Evolutionary conservation across 2,113 vertebrate species (phyloP), one percentile per base, ranked within the genome.

Genomic region (Centropus bengalensis): DNA sequence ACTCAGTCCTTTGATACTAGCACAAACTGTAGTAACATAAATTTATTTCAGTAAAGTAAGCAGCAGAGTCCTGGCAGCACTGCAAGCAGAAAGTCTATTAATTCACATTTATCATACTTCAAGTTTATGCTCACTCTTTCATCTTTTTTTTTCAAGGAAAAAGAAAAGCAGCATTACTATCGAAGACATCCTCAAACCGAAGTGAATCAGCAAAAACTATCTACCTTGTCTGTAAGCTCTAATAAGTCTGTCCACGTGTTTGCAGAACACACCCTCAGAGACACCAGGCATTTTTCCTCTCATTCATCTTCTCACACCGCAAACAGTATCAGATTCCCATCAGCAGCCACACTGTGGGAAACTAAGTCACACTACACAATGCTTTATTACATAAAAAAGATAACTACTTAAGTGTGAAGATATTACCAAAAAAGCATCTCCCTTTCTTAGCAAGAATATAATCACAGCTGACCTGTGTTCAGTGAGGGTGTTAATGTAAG

Each of bases 11-110:
- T 85, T 63, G 71, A 62, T 59, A 75, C 51, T 81, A 95, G 52
- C 32, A 84, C 33, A 81, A 95, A 90, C 56, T 77, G 64, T 80
- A 81, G 52, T 30, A 87, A 82, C 58, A 47, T 27, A 78, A 73
- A 91, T 93, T 94, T 88, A 86, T 83, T 96, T 86, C 73, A 67
- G 56, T 78, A 90, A 55, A 17, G 8, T 32, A 78, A 92, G 76
- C 38, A 90, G 82, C 77, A 59, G 71, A 93, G 28, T 58, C 52
- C 92, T 88, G 68, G 69, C 76, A 93, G 38, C 64, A 70, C 23
- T 0, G 0, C 60, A 60, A 52, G 54, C 2, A 75, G 14, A 44
- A 60, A 88, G 54, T 78, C 83, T 94, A 60, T 76, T 86, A 81
- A 83, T 82, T 81, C 47, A 62, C 74, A 76, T 83, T 92, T 47